Evolutionary conservation across 2,113 vertebrate genomes (phyloP).

Genomic region (Nyctibius bracteatus): DNA sequence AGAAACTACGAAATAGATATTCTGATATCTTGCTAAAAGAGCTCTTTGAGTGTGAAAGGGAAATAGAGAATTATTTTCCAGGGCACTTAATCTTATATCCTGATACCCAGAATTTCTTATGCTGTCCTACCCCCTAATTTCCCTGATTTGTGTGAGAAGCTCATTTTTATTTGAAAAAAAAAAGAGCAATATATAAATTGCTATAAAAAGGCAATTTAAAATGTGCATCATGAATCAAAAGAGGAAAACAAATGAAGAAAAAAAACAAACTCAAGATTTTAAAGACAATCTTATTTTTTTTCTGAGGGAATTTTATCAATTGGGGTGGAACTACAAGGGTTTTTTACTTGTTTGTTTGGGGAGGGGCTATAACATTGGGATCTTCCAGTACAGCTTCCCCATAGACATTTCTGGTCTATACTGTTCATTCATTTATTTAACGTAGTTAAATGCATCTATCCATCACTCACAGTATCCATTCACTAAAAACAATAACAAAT

Average conservation of each 20-base stretch:
- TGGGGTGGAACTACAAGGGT: neutral
- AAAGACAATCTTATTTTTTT: neutral
- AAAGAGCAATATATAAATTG: neutral
- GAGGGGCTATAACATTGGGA: neutral
- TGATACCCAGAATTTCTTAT: neutral
- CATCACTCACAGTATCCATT: conserved; percentile 7
- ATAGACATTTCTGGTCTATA: neutral
- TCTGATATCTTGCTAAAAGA: neutral
- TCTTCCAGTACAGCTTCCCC: neutral
- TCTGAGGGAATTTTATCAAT: neutral
- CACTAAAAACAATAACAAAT: conserved; percentile 22
- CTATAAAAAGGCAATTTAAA: neutral
- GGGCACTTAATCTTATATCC: neutral
- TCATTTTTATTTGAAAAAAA: neutral
- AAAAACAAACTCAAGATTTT: neutral
- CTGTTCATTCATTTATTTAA: neutral
- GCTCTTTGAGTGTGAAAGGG: neutral
- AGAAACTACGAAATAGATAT: neutral
- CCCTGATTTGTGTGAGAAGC: neutral
- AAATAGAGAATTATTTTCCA: neutral
- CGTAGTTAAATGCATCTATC: conserved; percentile 13
- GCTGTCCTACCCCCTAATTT: neutral
- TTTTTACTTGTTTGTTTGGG: neutral
- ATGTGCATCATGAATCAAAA: neutral
- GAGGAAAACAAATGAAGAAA: neutral